A percentile compares a stretch with the other conserved stretches of the same genome.
These are phyloP conservation scores for Heteromormyrus szaboi DNA, from an alignment of 2,797 vertebrate species.

Conservation along the genomic window DNA sequence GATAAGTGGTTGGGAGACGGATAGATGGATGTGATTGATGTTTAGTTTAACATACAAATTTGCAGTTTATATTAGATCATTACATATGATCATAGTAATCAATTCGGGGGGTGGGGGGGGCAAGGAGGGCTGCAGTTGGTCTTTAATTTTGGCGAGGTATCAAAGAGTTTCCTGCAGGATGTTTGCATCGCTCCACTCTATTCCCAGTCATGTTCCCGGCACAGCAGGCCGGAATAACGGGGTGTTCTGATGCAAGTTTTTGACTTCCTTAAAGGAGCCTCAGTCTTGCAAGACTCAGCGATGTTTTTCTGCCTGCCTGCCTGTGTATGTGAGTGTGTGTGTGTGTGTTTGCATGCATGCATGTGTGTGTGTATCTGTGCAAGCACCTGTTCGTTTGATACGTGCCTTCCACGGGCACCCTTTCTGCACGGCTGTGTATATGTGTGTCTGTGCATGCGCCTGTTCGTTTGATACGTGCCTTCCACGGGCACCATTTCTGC, in stretches of 20 bases:
- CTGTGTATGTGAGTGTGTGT: not conserved
- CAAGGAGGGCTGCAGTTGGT: not conserved
- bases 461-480: not conserved
- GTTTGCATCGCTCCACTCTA: not conserved
- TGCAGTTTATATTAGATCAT: not conserved
- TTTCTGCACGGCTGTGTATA: not conserved
- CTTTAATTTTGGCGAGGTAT: not conserved
- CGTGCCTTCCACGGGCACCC: not conserved
- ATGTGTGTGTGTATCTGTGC: not conserved
- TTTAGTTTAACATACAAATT: slow-evolving; percentile 13
- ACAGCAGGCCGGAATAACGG: not conserved
- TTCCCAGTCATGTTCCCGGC: not conserved
- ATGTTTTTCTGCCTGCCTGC: not conserved
- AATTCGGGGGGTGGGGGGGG: not conserved
- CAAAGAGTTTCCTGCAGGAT: not conserved
- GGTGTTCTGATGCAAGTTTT: not conserved
- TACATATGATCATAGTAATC: not conserved
- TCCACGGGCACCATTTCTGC: not conserved
- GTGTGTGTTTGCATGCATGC: too few relatives aligned
- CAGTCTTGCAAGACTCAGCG: not conserved
- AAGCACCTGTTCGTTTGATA: not conserved
- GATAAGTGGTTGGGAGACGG: not conserved
- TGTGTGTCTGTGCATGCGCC: not conserved
- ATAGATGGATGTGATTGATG: not conserved
- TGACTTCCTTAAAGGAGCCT: not conserved